Percentiles rank a stretch among this genome's conserved stretches.
Evolutionary conservation across 1,140 invertebrate species (phyloP).

Genomic region (Geopemphigus sp.): DNA sequence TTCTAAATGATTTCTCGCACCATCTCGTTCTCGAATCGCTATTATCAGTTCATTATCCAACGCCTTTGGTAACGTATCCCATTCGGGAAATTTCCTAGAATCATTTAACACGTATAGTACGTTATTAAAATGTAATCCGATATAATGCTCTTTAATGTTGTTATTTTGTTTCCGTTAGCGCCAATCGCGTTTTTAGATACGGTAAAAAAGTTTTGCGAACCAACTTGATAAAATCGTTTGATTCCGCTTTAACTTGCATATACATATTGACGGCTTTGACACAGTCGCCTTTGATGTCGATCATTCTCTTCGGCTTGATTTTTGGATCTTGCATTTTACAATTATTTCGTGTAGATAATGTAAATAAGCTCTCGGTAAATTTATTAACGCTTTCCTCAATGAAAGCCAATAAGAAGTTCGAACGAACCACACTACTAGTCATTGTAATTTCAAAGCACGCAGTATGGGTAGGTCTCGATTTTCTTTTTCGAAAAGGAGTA

Average conservation of each 20-base stretch:
- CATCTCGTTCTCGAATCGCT: slow-evolving; percentile 19
- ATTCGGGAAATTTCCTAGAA: slow-evolving; percentile 34
- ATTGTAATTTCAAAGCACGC: neutral
- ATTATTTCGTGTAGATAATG: neutral
- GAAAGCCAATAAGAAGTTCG: neutral
- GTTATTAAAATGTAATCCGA: no score
- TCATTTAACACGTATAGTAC: neutral
- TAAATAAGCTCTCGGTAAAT: neutral
- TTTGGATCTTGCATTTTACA: slow-evolving; percentile 31
- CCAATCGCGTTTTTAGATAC: no score
- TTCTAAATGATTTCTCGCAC: neutral
- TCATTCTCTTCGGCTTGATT: neutral
- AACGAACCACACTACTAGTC: neutral
- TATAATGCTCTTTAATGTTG: no score
- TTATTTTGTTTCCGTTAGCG: no score
- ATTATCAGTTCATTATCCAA: slow-evolving; percentile 8
- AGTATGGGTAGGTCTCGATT: no score
- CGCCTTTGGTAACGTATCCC: neutral
- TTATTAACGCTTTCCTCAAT: neutral
- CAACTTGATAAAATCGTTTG: slow-evolving; percentile 26
- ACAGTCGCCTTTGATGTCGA: slow-evolving; percentile 1
- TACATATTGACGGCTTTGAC: neutral
- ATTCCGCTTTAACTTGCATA: slow-evolving; percentile 12
- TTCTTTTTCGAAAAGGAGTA: neutral
- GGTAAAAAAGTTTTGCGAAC: neutral